A percentile compares a stretch with the other conserved stretches of the same genome.
Evolutionary conservation across 2,888 invertebrate genomes (phyloP).

Genomic region (Caenorhabditis afra): DNA sequence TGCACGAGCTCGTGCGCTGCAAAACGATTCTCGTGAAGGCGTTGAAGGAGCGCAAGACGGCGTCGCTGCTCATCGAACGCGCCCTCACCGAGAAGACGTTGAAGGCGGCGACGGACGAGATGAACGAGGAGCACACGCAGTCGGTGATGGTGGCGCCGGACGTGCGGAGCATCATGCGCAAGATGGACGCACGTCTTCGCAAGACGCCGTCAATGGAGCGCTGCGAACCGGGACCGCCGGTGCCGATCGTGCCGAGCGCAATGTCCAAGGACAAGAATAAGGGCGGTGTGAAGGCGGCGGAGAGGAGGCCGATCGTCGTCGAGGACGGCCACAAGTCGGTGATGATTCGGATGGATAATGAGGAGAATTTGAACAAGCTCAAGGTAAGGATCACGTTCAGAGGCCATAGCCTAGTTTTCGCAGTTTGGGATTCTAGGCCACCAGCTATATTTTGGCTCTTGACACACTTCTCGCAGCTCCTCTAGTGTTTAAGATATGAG

Average conservation of each 20-base stretch:
- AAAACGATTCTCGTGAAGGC: slow-evolving; percentile 44
- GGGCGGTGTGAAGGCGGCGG: not conserved
- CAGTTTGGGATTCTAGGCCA: too few relatives aligned
- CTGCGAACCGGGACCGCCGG: not conserved
- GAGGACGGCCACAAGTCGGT: slow-evolving; percentile 57
- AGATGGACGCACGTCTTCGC: slow-evolving; percentile 38
- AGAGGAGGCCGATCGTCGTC: slow-evolving; percentile 33
- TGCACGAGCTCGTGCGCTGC: slow-evolving; percentile 41
- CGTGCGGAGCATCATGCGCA: slow-evolving; percentile 49
- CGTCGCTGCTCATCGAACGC: slow-evolving; percentile 46
- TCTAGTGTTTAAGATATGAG: too few relatives aligned
- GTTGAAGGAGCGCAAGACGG: slow-evolving; percentile 46
- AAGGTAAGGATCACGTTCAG: too few relatives aligned
- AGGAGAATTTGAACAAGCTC: slow-evolving; percentile 38
- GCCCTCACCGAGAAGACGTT: slow-evolving; percentile 40
- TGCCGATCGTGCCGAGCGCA: slow-evolving; percentile 30
- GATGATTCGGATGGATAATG: slow-evolving; percentile 59
- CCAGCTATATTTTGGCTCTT: too few relatives aligned
- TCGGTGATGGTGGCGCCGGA: slow-evolving; percentile 55
- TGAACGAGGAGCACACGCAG: slow-evolving; percentile 53
- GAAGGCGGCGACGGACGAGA: slow-evolving; percentile 48
- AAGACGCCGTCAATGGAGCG: slow-evolving; percentile 26
- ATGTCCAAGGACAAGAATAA: slow-evolving; percentile 45
- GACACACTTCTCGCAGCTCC: too few relatives aligned
- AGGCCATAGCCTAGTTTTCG: too few relatives aligned